A percentile compares a stretch with the other conserved stretches of the same genome.
Evolutionary conservation across 2,888 invertebrate species (phyloP).

Genomic region (Leptura quadrifasciata): DNA sequence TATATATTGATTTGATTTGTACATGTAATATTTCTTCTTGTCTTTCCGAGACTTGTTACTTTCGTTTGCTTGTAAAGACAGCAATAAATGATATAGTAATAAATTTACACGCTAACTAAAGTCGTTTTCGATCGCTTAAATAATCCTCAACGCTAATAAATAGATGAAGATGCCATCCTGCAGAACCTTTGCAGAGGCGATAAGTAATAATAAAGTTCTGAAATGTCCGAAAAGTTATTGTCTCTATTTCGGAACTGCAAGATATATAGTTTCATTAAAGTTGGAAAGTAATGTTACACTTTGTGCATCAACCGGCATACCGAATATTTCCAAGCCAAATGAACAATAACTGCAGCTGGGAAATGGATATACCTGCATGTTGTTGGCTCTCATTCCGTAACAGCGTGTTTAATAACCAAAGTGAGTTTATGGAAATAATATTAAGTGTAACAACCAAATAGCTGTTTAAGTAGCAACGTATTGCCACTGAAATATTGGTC

Average conservation of each 20-base stretch:
- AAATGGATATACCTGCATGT: conserved; percentile 12
- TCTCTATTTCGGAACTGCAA: conserved; percentile 15
- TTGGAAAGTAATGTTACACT: neutral
- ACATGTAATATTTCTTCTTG: too few relatives aligned
- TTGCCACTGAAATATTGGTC: too few relatives aligned
- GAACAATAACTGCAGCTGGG: neutral
- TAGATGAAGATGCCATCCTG: neutral
- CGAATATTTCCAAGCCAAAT: conserved; percentile 10
- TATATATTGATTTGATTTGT: too few relatives aligned
- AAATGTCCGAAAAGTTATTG: conserved; percentile 30
- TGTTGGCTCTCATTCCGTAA: neutral
- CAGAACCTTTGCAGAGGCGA: conserved; percentile 4
- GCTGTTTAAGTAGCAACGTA: too few relatives aligned
- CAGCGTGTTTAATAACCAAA: neutral
- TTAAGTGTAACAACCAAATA: too few relatives aligned
- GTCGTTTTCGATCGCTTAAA: neutral
- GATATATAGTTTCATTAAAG: conserved; percentile 27
- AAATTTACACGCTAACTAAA: too few relatives aligned
- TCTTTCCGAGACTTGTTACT: too few relatives aligned
- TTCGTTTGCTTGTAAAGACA: too few relatives aligned
- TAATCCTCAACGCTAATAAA: conserved; percentile 8
- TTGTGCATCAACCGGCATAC: neutral
- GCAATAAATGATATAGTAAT: too few relatives aligned
- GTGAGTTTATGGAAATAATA: too few relatives aligned
- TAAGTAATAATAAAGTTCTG: conserved; percentile 16